Evolutionary conservation across 1,140 invertebrate genomes (phyloP).

Genomic region (Plectrocnemia conspersa): DNA sequence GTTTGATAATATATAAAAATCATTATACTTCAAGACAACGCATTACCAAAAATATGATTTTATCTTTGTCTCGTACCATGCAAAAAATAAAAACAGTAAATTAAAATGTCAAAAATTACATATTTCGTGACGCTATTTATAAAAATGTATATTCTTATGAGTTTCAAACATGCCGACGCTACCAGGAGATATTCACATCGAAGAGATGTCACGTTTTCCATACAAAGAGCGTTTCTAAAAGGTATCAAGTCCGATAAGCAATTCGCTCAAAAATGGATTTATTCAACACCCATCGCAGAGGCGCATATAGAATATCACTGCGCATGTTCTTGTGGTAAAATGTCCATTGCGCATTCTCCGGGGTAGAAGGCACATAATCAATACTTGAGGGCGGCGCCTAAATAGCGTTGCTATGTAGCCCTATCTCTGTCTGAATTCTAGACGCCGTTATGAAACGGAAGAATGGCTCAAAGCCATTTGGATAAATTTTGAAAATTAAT

Average conservation of each 20-base stretch:
- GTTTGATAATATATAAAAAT: too few species aligned
- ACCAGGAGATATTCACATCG: background rate
- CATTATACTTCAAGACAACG: background rate
- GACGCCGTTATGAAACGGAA: too few species aligned
- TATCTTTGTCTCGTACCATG: too few species aligned
- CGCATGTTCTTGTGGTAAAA: too few species aligned
- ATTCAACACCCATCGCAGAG: too few species aligned
- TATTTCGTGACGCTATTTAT: background rate
- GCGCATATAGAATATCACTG: background rate
- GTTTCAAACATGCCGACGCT: background rate
- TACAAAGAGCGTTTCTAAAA: too few species aligned
- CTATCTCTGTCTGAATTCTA: conserved; percentile 1
- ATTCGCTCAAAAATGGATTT: too few species aligned
- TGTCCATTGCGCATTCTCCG: conserved; percentile 1
- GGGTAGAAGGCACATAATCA: conserved; percentile 26
- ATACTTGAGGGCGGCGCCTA: conserved; percentile 30
- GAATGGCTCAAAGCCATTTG: too few species aligned
- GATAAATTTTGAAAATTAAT: too few species aligned
- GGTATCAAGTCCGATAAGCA: too few species aligned
- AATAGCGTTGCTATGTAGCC: conserved; percentile 13
- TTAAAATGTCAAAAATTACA: background rate
- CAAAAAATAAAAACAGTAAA: background rate
- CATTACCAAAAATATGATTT: background rate
- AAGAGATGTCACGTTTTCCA: too few species aligned
- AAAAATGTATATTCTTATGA: background rate